phyloP scores from a whole-genome alignment of 2,888 invertebrate genomes.

The Tenthredo livida region DNA sequence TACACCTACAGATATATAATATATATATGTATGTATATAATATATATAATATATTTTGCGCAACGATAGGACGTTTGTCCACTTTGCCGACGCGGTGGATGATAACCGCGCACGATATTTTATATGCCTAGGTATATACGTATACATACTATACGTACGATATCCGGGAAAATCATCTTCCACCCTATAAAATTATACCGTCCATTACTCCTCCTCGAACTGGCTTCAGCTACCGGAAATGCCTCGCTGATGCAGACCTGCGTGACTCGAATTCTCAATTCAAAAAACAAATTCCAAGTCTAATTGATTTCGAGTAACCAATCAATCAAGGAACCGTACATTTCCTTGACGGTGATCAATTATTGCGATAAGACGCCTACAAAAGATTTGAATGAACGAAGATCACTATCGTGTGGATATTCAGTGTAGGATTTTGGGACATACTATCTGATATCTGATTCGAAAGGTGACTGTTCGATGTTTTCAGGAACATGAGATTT shows the following conservation, averaged over 20 bases:
- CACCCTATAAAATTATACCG: constrained; percentile 40
- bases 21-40: background rate
- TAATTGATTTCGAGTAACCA: constrained; percentile 16
- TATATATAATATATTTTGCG: background rate
- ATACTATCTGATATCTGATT: background rate
- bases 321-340: background rate
- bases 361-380: background rate
- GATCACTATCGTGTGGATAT: background rate
- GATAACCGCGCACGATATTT: background rate
- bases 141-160: background rate
- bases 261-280: constrained; percentile 9
- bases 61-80: constrained; percentile 31
- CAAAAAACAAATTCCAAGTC: background rate
- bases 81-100: constrained; percentile 13
- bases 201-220: constrained; percentile 42
- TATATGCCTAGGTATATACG: background rate
- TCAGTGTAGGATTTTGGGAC: background rate
- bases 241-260: background rate
- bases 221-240: background rate
- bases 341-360: background rate
- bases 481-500: background rate
- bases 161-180: constrained; percentile 20
- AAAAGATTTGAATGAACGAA: background rate
- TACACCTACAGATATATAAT: background rate
- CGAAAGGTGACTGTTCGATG: background rate